A percentile compares a stretch with the other conserved stretches of the same genome.
These are phyloP conservation scores for Lindbergichthys nudifrons DNA, from an alignment of 2,797 vertebrate species.

Conservation along the genomic window DNA sequence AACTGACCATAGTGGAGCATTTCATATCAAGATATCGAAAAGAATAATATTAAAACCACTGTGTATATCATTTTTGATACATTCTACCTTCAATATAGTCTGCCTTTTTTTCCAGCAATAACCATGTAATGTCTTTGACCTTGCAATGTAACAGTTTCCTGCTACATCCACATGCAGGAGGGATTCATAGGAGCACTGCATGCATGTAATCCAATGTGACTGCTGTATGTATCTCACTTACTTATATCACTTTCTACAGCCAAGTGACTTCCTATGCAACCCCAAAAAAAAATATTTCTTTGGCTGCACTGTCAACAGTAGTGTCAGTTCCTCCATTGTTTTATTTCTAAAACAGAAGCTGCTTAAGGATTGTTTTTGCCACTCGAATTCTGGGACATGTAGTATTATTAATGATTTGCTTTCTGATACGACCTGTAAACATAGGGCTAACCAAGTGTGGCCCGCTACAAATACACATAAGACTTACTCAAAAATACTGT, in stretches of 20 bases:
- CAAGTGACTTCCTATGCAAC: background rate
- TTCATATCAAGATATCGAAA: background rate
- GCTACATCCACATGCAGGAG: too few species aligned
- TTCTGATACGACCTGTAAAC: background rate
- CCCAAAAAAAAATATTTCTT: background rate
- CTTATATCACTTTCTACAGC: background rate
- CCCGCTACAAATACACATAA: too few species aligned
- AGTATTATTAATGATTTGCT: background rate
- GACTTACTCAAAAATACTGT: too few species aligned
- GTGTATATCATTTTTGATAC: too few species aligned
- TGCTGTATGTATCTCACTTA: background rate
- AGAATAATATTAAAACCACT: background rate
- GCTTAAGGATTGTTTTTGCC: background rate
- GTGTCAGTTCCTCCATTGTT: background rate
- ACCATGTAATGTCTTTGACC: too few species aligned
- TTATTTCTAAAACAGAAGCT: background rate
- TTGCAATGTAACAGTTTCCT: background rate
- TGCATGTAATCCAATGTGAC: constrained; percentile 8
- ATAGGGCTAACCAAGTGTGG: too few species aligned
- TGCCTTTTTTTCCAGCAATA: background rate
- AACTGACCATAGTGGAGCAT: background rate
- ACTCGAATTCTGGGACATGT: background rate
- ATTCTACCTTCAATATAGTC: too few species aligned
- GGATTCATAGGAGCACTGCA: background rate
- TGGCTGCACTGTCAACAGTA: background rate